phyloP scores from a whole-genome alignment of 64 coral and sea anemone species.

The Actinia tenebrosa region DNA sequence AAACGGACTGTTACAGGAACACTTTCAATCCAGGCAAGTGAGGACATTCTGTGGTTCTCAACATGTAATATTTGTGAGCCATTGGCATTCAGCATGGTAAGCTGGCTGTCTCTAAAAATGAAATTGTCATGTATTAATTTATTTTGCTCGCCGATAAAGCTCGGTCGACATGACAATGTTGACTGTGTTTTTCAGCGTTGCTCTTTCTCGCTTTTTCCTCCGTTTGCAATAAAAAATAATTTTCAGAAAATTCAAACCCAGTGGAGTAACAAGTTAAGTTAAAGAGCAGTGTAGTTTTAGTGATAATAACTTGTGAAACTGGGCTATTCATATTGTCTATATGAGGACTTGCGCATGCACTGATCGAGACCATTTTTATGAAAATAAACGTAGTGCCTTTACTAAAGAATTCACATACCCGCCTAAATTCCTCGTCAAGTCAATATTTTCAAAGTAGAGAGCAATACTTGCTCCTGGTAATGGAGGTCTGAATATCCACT shows the following conservation, averaged over 20 bases:
- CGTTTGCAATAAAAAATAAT: no score
- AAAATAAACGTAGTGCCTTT: not conserved
- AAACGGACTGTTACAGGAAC: not conserved
- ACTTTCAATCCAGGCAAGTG: not conserved
- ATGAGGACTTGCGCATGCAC: no score
- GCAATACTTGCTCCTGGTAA: not conserved
- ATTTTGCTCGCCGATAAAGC: no score
- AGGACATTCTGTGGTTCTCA: not conserved
- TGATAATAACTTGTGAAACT: no score
- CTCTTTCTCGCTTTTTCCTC: no score
- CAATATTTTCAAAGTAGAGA: not conserved
- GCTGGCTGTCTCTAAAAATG: not conserved
- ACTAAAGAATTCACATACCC: not conserved
- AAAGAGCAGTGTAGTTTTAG: no score
- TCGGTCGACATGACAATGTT: not conserved
- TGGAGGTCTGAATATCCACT: constrained; percentile 5
- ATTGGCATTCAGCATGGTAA: not conserved
- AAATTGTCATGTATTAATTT: no score
- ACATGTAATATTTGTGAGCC: not conserved
- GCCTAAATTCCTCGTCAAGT: not conserved
- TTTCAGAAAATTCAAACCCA: no score
- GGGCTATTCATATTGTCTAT: no score
- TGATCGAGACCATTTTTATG: not conserved
- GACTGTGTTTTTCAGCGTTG: no score
- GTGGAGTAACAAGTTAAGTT: no score